These are phyloP conservation scores for Dichetophora obliterata DNA, from an alignment of 2,888 invertebrate species.

Conservation along the genomic window DNA sequence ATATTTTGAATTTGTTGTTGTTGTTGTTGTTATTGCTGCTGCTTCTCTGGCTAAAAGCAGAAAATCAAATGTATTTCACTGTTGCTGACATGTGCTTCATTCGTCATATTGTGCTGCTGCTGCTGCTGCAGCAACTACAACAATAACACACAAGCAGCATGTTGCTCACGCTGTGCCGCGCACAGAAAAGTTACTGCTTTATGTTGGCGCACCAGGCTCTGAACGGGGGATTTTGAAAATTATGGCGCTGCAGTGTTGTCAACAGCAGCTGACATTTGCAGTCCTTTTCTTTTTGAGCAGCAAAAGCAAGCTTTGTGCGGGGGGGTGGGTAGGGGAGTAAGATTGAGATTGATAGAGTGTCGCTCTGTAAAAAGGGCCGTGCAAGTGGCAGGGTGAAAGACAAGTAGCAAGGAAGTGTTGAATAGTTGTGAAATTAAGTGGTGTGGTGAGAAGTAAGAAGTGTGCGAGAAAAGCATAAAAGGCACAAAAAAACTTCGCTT, in stretches of 20 bases:
- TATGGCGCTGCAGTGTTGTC: constrained; percentile 46
- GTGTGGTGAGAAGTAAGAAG: neutral
- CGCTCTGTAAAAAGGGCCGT: neutral
- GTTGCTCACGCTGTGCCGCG: constrained; percentile 38
- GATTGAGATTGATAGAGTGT: neutral
- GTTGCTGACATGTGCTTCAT: constrained; percentile 39
- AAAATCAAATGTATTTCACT: constrained; percentile 36
- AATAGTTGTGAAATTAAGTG: neutral
- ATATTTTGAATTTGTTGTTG: constrained; percentile 1
- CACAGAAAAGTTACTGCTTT: constrained; percentile 26
- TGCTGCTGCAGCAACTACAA: constrained; percentile 6
- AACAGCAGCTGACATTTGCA: constrained; percentile 40
- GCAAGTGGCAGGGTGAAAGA: neutral
- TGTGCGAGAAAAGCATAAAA: no score
- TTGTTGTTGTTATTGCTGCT: constrained; percentile 19
- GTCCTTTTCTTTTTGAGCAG: constrained; percentile 1
- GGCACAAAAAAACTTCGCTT: neutral
- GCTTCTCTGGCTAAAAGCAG: neutral
- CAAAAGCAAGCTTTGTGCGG: neutral
- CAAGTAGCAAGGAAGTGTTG: constrained; percentile 34
- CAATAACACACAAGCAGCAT: constrained; percentile 20
- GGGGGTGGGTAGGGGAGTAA: neutral
- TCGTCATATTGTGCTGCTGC: constrained; percentile 38
- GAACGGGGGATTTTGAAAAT: constrained; percentile 41
- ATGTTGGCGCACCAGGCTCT: constrained; percentile 15